These are phyloP conservation scores for Silurus aristotelis DNA, from an alignment of 2,797 vertebrate species.

Conservation along the genomic window DNA sequence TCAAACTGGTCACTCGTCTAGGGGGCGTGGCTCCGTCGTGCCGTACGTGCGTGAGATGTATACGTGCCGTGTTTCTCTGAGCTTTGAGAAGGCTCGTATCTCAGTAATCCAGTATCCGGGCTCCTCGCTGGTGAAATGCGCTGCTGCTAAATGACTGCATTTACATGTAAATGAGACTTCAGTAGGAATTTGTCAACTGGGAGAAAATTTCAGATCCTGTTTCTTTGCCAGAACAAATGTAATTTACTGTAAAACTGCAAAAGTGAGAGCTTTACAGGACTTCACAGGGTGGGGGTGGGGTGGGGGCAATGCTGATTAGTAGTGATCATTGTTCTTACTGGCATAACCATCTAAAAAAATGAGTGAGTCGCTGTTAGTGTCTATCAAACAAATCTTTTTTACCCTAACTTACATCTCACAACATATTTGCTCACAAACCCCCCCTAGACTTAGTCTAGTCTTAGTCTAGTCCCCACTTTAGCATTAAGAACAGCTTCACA, in stretches of 20 bases:
- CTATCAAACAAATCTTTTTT: no score
- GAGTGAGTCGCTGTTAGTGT: no score
- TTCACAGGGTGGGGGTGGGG: background rate
- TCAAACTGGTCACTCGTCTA: background rate
- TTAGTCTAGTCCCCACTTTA: no score
- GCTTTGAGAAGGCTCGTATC: background rate
- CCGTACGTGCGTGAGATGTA: no score
- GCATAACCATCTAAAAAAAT: no score
- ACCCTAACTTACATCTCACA: no score
- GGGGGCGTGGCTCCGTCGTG: no score
- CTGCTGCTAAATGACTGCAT: conserved; percentile 23
- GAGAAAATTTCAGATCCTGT: conserved; percentile 19
- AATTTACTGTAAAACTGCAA: conserved; percentile 9
- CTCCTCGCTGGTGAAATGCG: background rate
- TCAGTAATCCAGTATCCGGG: conserved; percentile 13
- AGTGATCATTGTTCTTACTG: no score
- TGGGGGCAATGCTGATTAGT: no score
- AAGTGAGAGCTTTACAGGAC: background rate
- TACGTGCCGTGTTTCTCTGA: background rate
- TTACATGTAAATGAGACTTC: conserved; percentile 30
- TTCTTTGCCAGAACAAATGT: background rate
- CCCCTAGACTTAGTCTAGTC: no score
- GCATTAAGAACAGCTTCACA: no score
- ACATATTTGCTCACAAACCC: no score
- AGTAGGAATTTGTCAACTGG: conserved; percentile 15